Evolutionary conservation across 2,113 vertebrate species (phyloP).

Genomic region (Mesitornis unicolor): DNA sequence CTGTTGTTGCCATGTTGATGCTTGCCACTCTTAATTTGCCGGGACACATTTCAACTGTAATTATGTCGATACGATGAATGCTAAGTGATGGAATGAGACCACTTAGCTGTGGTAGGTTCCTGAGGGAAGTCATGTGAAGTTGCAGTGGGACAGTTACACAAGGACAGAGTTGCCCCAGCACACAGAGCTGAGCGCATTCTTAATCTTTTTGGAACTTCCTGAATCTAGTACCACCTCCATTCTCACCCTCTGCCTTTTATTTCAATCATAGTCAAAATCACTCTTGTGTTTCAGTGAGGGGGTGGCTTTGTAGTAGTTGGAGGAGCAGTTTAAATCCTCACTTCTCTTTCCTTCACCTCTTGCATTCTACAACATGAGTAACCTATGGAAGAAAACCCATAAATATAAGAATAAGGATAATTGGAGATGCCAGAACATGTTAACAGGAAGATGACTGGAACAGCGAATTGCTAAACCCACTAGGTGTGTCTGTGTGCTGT

Average conservation of each 20-base stretch:
- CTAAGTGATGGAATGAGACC: slow-evolving; percentile 47
- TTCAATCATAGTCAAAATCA: not conserved
- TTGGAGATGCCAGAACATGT: not conserved
- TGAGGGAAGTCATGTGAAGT: not conserved
- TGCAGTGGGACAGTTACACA: not conserved
- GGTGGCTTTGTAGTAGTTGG: not conserved
- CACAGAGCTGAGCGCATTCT: fast-evolving
- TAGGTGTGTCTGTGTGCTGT: not conserved
- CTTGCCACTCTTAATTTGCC: not conserved
- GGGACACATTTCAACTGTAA: not conserved
- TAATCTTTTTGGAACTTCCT: fast-evolving
- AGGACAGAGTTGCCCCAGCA: not conserved
- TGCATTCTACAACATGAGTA: not conserved
- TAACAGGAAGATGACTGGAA: not conserved
- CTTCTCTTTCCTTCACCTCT: not conserved
- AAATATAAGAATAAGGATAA: not conserved
- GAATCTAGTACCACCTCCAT: not conserved
- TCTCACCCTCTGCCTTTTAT: not conserved
- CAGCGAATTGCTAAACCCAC: not conserved
- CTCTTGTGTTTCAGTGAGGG: not conserved
- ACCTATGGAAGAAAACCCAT: not conserved
- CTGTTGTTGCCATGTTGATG: not conserved
- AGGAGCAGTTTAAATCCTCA: not conserved
- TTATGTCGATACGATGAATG: slow-evolving; percentile 19
- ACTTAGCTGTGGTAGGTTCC: not conserved